phyloP scores from a whole-genome alignment of 2,113 vertebrate genomes.

The Cariama cristata region DNA sequence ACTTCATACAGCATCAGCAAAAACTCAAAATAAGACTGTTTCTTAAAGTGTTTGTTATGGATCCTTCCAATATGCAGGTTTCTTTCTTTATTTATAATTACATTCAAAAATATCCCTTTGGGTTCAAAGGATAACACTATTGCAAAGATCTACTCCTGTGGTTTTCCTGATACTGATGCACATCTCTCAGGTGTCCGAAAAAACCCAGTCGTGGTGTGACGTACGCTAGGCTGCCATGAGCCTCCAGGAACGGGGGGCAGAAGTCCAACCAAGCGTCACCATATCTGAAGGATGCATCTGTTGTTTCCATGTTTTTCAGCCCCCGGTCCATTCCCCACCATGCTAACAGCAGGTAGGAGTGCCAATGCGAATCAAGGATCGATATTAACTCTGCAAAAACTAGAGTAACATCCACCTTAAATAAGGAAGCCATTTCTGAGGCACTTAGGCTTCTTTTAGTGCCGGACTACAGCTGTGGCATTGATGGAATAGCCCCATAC shows the following conservation, averaged over 20 bases:
- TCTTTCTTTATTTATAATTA: not conserved
- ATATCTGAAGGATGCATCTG: not conserved
- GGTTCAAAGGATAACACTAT: not conserved
- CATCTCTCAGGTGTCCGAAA: not conserved
- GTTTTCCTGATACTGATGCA: not conserved
- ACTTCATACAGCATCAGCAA: not conserved
- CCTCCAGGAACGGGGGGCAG: accelerated
- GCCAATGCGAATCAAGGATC: not conserved
- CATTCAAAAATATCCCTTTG: not conserved
- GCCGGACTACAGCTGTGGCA: not conserved
- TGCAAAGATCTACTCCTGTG: not conserved
- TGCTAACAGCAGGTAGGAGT: not conserved
- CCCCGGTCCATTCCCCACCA: not conserved
- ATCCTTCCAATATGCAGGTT: not conserved
- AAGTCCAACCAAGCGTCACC: not conserved
- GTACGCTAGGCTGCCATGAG: not conserved
- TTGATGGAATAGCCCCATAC: not conserved
- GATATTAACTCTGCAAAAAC: not conserved
- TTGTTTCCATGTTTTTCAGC: not conserved
- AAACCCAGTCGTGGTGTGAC: not conserved
- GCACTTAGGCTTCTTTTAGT: not conserved
- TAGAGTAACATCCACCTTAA: not conserved
- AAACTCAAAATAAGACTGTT: not conserved
- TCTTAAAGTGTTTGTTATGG: not conserved
- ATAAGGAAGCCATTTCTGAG: not conserved